These are phyloP conservation scores for Amphilophus citrinellus DNA, from an alignment of 2,113 vertebrate genomes.

Conservation along the genomic window DNA sequence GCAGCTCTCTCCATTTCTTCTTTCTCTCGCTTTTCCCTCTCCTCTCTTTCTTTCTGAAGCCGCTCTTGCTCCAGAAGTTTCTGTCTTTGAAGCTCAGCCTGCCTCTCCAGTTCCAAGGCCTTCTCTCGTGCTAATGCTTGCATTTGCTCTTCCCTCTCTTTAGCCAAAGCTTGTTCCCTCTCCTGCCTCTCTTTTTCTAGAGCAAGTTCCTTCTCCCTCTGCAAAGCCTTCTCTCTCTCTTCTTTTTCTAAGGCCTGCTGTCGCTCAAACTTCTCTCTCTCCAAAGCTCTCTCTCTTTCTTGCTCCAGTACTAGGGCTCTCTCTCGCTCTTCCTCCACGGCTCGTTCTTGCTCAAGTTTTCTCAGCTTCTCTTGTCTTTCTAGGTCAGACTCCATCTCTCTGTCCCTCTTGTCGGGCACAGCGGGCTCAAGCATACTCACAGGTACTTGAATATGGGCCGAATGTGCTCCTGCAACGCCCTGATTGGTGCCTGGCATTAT, in stretches of 20 bases:
- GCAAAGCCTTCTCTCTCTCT: slow-evolving; percentile 63
- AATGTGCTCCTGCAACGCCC: slow-evolving; percentile 50
- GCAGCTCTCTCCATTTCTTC: slow-evolving; percentile 53
- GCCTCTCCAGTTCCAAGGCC: slow-evolving; percentile 60
- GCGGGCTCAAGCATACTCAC: slow-evolving; percentile 71
- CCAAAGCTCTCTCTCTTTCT: slow-evolving; percentile 62
- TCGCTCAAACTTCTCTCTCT: slow-evolving; percentile 61
- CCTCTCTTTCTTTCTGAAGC: slow-evolving; percentile 59
- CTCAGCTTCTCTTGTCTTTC: slow-evolving; percentile 66
- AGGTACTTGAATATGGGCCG: slow-evolving; percentile 63
- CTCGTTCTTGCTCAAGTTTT: slow-evolving; percentile 53
- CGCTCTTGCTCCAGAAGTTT: slow-evolving; percentile 56
- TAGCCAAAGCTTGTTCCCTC: slow-evolving; percentile 58
- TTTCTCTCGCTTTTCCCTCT: slow-evolving; percentile 52
- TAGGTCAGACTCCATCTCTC: slow-evolving; percentile 53
- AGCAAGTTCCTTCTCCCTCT: slow-evolving; percentile 61
- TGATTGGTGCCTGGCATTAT: slow-evolving; percentile 68
- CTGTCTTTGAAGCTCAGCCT: slow-evolving; percentile 64
- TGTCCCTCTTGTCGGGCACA: slow-evolving; percentile 58
- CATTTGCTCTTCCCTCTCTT: slow-evolving; percentile 58
- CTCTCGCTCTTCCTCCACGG: slow-evolving; percentile 54
- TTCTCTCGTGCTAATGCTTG: slow-evolving; percentile 54
- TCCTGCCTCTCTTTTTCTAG: slow-evolving; percentile 62
- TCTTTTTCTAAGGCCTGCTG: slow-evolving; percentile 69
- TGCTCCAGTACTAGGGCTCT: slow-evolving; percentile 55